These are phyloP conservation scores for Zenarchopterus dispar DNA, from an alignment of 2,797 vertebrate species.

Conservation along the genomic window DNA sequence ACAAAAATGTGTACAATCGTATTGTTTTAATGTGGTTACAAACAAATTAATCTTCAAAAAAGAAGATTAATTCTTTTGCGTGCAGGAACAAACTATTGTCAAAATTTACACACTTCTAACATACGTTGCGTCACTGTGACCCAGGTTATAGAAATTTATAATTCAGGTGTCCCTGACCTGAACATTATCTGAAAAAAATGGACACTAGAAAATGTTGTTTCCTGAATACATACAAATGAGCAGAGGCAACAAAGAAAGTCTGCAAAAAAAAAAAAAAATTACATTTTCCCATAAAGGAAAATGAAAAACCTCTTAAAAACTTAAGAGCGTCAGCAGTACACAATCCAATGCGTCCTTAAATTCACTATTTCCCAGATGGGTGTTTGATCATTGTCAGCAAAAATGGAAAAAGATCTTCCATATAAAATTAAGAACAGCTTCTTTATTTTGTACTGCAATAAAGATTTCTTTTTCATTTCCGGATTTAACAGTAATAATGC, in stretches of 20 bases:
- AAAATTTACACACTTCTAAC: too few species aligned
- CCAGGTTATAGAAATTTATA: not conserved
- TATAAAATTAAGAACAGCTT: not conserved
- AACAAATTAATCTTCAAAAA: too few species aligned
- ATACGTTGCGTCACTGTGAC: too few species aligned
- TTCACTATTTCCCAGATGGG: slow-evolving; percentile 17
- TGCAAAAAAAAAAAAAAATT: not conserved
- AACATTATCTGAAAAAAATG: not conserved
- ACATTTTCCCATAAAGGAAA: not conserved
- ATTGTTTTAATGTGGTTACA: too few species aligned
- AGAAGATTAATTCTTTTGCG: too few species aligned
- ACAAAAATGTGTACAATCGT: too few species aligned
- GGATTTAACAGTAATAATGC: slow-evolving; percentile 35
- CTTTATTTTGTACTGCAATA: not conserved
- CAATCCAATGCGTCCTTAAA: slow-evolving; percentile 18
- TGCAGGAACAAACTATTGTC: too few species aligned
- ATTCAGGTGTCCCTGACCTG: not conserved
- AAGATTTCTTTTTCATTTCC: not conserved
- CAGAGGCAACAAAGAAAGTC: not conserved
- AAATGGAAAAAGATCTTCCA: slow-evolving; percentile 29
- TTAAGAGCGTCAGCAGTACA: slow-evolving; percentile 1
- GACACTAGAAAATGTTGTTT: not conserved
- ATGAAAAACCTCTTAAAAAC: not conserved
- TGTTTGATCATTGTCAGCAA: slow-evolving; percentile 19
- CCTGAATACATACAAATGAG: not conserved